Evolutionary conservation across 2,888 invertebrate genomes (phyloP), one percentile per base, ranked within the genome.

Genomic region (Meteorus colon): DNA sequence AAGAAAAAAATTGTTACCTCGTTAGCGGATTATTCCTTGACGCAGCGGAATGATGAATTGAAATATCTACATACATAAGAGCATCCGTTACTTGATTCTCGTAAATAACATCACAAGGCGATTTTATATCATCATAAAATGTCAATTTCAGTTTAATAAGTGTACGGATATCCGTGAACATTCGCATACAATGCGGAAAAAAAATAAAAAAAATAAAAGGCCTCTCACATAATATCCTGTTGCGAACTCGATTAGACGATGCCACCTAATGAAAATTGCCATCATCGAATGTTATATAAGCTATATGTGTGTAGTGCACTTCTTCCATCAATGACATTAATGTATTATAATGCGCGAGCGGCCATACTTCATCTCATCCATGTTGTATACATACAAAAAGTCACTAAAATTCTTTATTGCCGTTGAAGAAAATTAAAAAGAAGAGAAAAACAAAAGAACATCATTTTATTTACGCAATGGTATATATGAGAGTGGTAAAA

Each of bases 281-380:
- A 55, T 70, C 29, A 70, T 70, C 51, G 31, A 59, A n/a, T 31
- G 63, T 63, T 63, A 31, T n/a, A 34, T 31, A 63, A 31, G 31
- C 29, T 31, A 29, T 31, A 29, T 16, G 16, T 29, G 27, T 31
- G 4, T 31, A 63, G 4, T 4, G 14, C 63, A 6, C n/a, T 10
- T n/a, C 6, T n/a, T 34, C 5, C 10, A 63, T 29, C 14, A 16
- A 16, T 63, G 6, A 29, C 1, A 63, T 31, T 29, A 63, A 31
- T 31, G 14, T 31, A n/a, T 63, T n/a, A n/a, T 14, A 63, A n/a
- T 55, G 55, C 10, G 8, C 19, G 19, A 1, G 19, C 19, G n/a
- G 6, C 8, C 19, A 19, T n/a, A 55, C 6, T 8, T 24, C n/a
- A 24, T 19, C 19, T 55, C 19, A 24, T 55, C 8, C 6, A 24